These are phyloP conservation scores for Byasa hedistus DNA, from an alignment of 2,888 invertebrate species.

Conservation along the genomic window DNA sequence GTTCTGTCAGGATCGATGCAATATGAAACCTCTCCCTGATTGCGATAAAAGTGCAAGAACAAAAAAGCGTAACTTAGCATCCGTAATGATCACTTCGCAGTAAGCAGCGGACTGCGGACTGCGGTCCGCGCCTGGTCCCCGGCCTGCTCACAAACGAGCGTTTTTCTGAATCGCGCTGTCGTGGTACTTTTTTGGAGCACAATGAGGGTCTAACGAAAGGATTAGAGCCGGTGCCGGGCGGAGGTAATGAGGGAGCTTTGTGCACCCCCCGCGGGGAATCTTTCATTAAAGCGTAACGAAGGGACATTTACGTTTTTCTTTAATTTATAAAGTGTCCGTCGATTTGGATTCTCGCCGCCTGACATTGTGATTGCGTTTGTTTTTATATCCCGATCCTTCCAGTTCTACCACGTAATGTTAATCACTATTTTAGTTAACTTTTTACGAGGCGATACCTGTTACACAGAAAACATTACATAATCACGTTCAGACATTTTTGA, in stretches of 20 bases:
- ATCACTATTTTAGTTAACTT: no score
- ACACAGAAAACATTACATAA: no score
- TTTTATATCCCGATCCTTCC: no score
- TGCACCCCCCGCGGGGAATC: slow-evolving; percentile 62
- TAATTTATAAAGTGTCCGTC: slow-evolving; percentile 47
- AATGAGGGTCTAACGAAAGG: slow-evolving; percentile 76
- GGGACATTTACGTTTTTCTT: slow-evolving; percentile 56
- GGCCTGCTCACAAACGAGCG: slow-evolving; percentile 32
- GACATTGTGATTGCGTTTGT: slow-evolving; percentile 33
- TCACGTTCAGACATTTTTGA: no score
- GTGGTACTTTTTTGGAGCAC: slow-evolving; percentile 45
- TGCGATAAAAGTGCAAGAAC: no score
- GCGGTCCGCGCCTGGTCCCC: background rate
- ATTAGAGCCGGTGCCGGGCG: slow-evolving; percentile 69
- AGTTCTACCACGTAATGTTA: no score
- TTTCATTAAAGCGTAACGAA: slow-evolving; percentile 70
- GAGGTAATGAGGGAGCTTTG: slow-evolving; percentile 72
- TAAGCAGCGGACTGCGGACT: background rate
- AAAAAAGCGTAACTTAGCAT: no score
- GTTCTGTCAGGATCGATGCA: no score
- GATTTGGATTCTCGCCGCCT: slow-evolving; percentile 56
- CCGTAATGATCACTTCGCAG: background rate
- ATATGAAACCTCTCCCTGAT: no score
- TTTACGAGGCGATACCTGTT: no score
- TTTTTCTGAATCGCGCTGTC: slow-evolving; percentile 36